Percentiles rank a stretch among this genome's conserved stretches.
These are phyloP conservation scores for Zapornia atra DNA, from an alignment of 2,113 vertebrate species.

Conservation along the genomic window DNA sequence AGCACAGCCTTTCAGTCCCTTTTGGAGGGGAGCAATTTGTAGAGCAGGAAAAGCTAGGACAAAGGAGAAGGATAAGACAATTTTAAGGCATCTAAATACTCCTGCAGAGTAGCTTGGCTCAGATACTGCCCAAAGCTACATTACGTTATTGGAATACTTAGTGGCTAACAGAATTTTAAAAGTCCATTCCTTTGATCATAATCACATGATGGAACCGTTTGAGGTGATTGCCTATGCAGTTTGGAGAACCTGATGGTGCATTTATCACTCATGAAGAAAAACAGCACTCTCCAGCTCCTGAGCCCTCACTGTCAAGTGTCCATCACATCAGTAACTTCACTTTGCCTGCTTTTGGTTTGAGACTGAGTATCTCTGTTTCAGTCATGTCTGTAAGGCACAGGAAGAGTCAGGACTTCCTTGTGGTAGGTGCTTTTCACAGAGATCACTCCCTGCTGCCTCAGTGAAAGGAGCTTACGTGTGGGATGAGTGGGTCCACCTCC, in stretches of 20 bases:
- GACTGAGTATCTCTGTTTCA: slow-evolving; percentile 8
- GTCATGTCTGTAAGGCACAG: neutral
- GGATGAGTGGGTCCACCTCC: slow-evolving; percentile 52
- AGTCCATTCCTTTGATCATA: neutral
- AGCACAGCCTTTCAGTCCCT: neutral
- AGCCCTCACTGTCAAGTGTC: neutral
- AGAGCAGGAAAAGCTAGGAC: neutral
- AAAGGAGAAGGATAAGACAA: neutral
- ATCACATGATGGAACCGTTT: neutral
- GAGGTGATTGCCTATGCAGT: neutral
- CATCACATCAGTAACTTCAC: neutral
- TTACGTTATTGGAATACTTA: neutral
- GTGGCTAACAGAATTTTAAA: neutral
- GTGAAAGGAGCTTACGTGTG: slow-evolving; percentile 44
- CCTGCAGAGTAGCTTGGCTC: neutral
- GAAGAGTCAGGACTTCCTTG: slow-evolving; percentile 44
- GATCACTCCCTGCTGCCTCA: neutral
- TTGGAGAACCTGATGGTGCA: accelerated
- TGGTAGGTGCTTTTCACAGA: slow-evolving; percentile 32
- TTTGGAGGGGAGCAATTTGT: neutral
- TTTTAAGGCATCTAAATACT: neutral
- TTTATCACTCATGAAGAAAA: neutral
- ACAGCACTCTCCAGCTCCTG: neutral
- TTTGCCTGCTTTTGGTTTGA: neutral
- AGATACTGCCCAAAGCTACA: neutral